phyloP scores from a whole-genome alignment of 2,888 invertebrate species.

The Anthoptus insignis region DNA sequence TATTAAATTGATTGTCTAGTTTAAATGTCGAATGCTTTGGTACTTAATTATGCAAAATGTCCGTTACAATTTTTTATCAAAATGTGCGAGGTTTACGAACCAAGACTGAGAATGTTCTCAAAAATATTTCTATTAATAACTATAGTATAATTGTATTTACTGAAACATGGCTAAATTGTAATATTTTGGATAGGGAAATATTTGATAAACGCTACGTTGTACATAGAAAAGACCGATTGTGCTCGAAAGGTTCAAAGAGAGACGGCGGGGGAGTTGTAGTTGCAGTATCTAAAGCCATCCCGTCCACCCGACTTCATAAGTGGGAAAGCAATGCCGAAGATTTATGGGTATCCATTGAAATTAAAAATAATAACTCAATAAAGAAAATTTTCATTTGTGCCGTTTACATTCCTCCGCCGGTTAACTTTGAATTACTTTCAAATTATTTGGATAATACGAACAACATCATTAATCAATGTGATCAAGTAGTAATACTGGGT shows the following conservation, averaged over 20 bases:
- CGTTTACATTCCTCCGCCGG: conserved; percentile 2
- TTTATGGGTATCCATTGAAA: background rate
- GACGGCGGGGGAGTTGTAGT: conserved; percentile 39
- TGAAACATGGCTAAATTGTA: conserved; percentile 40
- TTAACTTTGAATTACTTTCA: background rate
- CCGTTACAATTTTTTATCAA: conserved; percentile 32
- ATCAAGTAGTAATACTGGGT: conserved; percentile 9
- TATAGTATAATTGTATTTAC: conserved; percentile 38
- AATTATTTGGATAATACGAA: no score
- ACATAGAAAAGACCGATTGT: conserved; percentile 36
- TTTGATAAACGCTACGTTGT: conserved; percentile 31
- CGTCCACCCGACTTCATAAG: no score
- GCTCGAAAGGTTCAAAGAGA: conserved; percentile 12
- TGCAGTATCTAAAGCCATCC: conserved; percentile 15
- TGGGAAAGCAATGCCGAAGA: background rate
- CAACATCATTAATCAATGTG: conserved; percentile 1
- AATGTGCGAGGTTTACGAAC: conserved; percentile 36
- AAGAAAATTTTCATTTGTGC: background rate
- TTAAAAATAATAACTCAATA: background rate
- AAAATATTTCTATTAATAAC: conserved; percentile 21
- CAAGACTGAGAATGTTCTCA: conserved; percentile 29
- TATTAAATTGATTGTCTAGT: conserved; percentile 24
- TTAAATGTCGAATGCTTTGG: no score
- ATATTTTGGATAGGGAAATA: conserved; percentile 24
- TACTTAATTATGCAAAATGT: no score